phyloP scores from a whole-genome alignment of 2,888 invertebrate species.

The Conchocele bisecta region DNA sequence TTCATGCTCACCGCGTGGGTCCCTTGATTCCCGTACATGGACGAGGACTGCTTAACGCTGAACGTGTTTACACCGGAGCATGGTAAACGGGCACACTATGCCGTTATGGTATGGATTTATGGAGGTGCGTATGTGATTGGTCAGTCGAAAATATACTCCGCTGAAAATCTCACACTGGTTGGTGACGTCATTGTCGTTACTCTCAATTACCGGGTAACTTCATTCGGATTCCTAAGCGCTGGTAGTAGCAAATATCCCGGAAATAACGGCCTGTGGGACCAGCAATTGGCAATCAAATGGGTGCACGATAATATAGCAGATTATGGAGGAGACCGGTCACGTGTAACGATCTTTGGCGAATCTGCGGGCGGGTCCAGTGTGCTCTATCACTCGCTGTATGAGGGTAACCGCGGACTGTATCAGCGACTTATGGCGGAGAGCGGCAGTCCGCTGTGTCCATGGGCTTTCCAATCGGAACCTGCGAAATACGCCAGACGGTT shows the following conservation, averaged over 20 bases:
- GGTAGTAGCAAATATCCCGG: constrained; percentile 62
- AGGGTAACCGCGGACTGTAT: constrained; percentile 90
- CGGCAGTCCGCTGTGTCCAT: constrained; percentile 94
- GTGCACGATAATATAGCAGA: constrained; percentile 74
- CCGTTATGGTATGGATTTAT: constrained; percentile 64
- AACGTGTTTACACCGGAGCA: constrained; percentile 63
- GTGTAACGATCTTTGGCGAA: constrained; percentile 97
- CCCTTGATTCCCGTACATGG: constrained; percentile 50
- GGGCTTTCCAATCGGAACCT: constrained; percentile 93
- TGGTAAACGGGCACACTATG: not conserved
- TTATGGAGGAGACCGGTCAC: constrained; percentile 90
- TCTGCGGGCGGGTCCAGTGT: constrained; percentile 97
- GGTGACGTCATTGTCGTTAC: constrained; percentile 63
- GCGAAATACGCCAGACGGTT: constrained; percentile 91
- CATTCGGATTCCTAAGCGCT: constrained; percentile 70
- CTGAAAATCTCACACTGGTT: constrained; percentile 51
- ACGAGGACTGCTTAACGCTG: constrained; percentile 67
- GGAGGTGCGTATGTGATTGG: constrained; percentile 62
- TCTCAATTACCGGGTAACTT: constrained; percentile 65
- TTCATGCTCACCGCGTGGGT: constrained; percentile 51
- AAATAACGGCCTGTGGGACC: constrained; percentile 93
- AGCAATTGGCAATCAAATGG: constrained; percentile 91
- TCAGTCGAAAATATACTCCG: constrained; percentile 60
- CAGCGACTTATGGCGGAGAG: constrained; percentile 94
- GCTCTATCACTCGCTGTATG: constrained; percentile 89